phyloP scores from a whole-genome alignment of 2,888 invertebrate species.

The Drosophila atroscutellata region DNA sequence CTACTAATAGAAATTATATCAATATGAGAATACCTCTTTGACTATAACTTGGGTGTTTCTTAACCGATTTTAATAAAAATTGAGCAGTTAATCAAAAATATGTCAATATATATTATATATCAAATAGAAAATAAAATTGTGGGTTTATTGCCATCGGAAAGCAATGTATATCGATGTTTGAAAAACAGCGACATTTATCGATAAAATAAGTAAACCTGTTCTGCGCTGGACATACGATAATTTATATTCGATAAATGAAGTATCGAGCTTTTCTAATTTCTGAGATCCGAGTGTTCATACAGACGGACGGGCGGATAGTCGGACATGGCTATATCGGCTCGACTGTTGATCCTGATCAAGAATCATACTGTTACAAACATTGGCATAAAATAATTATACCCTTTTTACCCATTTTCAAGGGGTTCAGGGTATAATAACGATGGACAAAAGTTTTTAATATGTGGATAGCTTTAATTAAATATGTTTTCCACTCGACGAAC shows the following conservation, averaged over 20 bases:
- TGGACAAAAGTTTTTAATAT: slow-evolving; percentile 75
- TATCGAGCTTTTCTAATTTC: too few species aligned
- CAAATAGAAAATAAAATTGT: not conserved
- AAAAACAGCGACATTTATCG: too few species aligned
- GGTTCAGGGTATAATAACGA: not conserved
- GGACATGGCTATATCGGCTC: not conserved
- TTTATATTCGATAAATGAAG: not conserved
- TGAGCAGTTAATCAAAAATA: not conserved
- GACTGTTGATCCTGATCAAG: not conserved
- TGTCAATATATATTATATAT: not conserved
- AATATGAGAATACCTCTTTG: not conserved
- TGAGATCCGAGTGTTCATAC: not conserved
- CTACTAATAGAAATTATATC: not conserved
- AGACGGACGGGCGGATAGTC: too few species aligned
- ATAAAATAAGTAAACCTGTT: too few species aligned
- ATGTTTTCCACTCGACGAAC: slow-evolving; percentile 76
- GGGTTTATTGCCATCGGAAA: not conserved
- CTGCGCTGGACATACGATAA: not conserved
- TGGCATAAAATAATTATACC: not conserved
- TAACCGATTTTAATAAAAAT: not conserved
- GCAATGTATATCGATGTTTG: not conserved
- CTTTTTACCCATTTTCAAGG: not conserved
- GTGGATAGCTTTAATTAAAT: slow-evolving; percentile 81
- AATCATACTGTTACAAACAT: not conserved
- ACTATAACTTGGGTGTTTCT: not conserved